Base-by-base conservation (phyloP, 2,797 vertebrate genomes). In the Helostoma temminkii region DNA sequence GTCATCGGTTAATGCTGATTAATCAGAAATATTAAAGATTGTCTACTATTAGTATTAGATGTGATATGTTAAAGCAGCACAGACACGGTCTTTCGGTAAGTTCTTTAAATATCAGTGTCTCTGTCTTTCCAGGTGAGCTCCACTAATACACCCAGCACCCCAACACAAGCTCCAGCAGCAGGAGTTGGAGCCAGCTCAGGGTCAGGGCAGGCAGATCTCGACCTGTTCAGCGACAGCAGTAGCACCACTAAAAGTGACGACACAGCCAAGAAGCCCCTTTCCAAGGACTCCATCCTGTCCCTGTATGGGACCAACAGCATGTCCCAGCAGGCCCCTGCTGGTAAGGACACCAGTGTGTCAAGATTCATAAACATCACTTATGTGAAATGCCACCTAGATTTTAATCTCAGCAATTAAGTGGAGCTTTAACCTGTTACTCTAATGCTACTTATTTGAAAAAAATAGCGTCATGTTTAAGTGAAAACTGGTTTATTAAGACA, bases 211-310 rank as follows among this genome's bases (percentile, higher is more conserved):
- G 95, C 92, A 28, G 97, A 98, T 83, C 94, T 99, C 37, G 96
- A 98, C 91, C 91, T 99, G 5, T 99, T 99, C 91, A 96, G 94
- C 50, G 98, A 99, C 85, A 93, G 92, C 76, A 81, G 88, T 65
- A 89, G 94, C 89, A 82, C 92, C 62, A 80, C 92, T 78, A 99
- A 97, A 92, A 91, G 94, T 0, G 98, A 99, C 62, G 98, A 99
- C 43, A 81, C 82, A 0, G 80, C 93, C 41, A 99, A 99, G 94
- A 99, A 99, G 76, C 96, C 94, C 4, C 94, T 99, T 82, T 98
- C 97, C 83, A 99, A 98, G 93, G 98, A 99, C 90, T 98, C 98
- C n/a, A 99, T 99, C 89, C 90, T 99, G 71, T 99, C 98, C 21
- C 93, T 99, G 57, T 99, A 99, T 66, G 96, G 97, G 39, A 95